Conservation (phyloP, 1,140 invertebrate species). For the Scylla paramamosain region DNA sequence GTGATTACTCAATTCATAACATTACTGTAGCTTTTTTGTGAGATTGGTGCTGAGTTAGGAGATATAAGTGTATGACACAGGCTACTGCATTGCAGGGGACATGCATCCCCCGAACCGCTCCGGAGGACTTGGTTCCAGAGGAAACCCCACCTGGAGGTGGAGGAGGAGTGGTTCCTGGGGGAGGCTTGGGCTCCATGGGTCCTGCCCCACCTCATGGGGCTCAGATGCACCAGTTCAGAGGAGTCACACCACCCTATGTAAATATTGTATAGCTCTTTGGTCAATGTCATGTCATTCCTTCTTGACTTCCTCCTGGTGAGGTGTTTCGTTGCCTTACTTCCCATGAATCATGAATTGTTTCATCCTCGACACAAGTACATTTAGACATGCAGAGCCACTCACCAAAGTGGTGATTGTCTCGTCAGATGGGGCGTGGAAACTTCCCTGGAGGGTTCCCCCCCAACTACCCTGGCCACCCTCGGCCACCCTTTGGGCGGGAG, state of each 20-base stretch:
- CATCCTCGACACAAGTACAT: no score
- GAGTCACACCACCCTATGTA: conserved; percentile 71
- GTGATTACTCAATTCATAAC: no score
- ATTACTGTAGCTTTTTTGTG: no score
- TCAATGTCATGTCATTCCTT: background rate
- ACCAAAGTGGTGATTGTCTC: background rate
- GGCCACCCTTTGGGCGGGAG: conserved; percentile 69
- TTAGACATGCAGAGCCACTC: no score
- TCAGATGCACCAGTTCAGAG: conserved; percentile 70
- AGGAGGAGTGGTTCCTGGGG: conserved; percentile 58
- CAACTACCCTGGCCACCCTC: conserved; percentile 63
- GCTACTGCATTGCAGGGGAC: conserved; percentile 43
- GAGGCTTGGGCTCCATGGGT: conserved; percentile 67
- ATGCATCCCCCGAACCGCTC: conserved; percentile 68
- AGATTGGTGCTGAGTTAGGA: no score
- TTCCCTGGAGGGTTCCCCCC: conserved; percentile 69
- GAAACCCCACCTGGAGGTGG: conserved; percentile 72
- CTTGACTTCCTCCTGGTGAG: no score
- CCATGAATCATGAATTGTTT: no score
- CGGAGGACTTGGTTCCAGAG: conserved; percentile 63
- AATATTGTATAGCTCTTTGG: background rate
- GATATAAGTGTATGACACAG: no score
- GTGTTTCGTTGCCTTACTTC: no score
- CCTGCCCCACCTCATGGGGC: conserved; percentile 59
- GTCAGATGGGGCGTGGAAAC: conserved; percentile 63